These are phyloP conservation scores for Cosmopolites sordidus DNA, from an alignment of 2,888 invertebrate genomes.

Conservation along the genomic window DNA sequence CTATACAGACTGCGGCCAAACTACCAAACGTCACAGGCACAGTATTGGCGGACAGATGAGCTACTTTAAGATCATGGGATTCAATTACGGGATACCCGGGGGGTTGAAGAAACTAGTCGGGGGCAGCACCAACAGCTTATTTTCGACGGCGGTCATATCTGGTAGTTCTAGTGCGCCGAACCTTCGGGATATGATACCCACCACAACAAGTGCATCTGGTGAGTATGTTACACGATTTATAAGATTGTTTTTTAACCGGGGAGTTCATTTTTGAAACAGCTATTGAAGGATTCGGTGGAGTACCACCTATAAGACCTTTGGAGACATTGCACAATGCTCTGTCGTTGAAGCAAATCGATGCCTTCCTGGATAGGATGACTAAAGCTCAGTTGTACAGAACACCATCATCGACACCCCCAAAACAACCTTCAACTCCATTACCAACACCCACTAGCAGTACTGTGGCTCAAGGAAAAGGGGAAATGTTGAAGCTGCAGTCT, in stretches of 20 bases:
- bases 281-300: slow-evolving; percentile 83
- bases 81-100: slow-evolving; percentile 60
- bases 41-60: slow-evolving; percentile 94
- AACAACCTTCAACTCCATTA: slow-evolving; percentile 56
- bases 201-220: slow-evolving; percentile 71
- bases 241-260: not conserved
- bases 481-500: slow-evolving; percentile 48
- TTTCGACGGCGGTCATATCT: slow-evolving; percentile 94
- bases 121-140: slow-evolving; percentile 76
- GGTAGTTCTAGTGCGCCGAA: slow-evolving; percentile 91
- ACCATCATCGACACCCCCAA: slow-evolving; percentile 68
- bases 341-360: slow-evolving; percentile 85
- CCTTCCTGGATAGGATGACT: slow-evolving; percentile 83
- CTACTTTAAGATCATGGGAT: slow-evolving; percentile 86
- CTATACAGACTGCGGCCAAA: slow-evolving; percentile 44
- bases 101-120: slow-evolving; percentile 58
- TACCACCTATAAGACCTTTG: slow-evolving; percentile 92
- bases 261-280: slow-evolving; percentile 48
- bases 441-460: slow-evolving; percentile 44
- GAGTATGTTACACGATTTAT: too few species aligned
- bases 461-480: slow-evolving; percentile 35
- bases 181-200: slow-evolving; percentile 81
- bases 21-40: slow-evolving; percentile 80
- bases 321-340: slow-evolving; percentile 97
- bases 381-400: slow-evolving; percentile 68